Percentiles rank a stretch among this genome's conserved stretches.
Evolutionary conservation across 1,140 invertebrate species (phyloP).

Genomic region (Aphelenchoides fujianensis): DNA sequence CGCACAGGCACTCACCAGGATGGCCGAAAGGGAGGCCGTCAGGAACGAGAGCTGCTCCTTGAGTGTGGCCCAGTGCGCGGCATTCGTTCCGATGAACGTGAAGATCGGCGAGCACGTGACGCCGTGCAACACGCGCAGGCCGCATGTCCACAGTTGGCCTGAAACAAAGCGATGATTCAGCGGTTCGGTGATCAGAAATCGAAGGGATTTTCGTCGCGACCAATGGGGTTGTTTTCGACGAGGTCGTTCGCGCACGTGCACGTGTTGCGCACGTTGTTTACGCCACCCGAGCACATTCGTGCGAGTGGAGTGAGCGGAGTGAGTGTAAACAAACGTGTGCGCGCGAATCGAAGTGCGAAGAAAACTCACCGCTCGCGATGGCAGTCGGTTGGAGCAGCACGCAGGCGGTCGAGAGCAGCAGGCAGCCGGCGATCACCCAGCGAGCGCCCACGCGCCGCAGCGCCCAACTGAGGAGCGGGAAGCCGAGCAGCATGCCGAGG

Average conservation of each 20-base stretch:
- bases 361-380: slow-evolving; percentile 5
- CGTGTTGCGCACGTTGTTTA: too few species aligned
- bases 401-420: slow-evolving; percentile 9
- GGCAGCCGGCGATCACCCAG: not conserved
- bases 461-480: not conserved
- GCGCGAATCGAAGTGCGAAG: too few species aligned
- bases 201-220: too few species aligned
- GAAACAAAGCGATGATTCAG: too few species aligned
- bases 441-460: not conserved
- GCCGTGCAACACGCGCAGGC: slow-evolving; percentile 27
- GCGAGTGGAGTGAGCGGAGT: too few species aligned
- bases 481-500: slow-evolving; percentile 10
- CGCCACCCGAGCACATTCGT: too few species aligned
- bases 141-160: not conserved
- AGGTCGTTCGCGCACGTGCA: too few species aligned
- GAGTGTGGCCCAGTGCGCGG: slow-evolving; percentile 42
- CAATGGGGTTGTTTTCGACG: too few species aligned
- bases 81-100: slow-evolving; percentile 36
- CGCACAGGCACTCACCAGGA: slow-evolving; percentile 31
- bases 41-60: slow-evolving; percentile 45
- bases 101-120: slow-evolving; percentile 34
- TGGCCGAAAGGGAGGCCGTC: slow-evolving; percentile 27
- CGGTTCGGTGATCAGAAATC: too few species aligned
- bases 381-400: slow-evolving; percentile 9
- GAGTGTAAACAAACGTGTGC: not conserved